Conservation (phyloP, 2,888 invertebrate species). For the Acheta domesticus region DNA sequence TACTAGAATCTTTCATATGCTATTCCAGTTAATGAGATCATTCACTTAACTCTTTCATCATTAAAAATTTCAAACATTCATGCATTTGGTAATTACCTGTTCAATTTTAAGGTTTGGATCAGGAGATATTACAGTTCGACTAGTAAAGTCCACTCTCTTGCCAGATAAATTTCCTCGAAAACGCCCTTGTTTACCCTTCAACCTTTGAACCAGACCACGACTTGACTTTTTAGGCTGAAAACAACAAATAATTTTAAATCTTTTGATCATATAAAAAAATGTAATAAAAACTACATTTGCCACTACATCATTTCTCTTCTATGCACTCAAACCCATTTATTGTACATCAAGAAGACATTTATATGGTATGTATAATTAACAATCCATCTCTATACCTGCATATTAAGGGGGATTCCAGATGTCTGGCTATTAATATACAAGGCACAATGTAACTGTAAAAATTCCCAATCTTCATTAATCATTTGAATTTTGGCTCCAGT, state of each 20-base stretch:
- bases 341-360: no score
- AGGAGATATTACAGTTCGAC: constrained; percentile 96
- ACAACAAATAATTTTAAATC: constrained; percentile 22
- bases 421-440: constrained; percentile 96
- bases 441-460: constrained; percentile 90
- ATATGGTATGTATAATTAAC: no score
- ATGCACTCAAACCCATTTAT: no score
- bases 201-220: constrained; percentile 84
- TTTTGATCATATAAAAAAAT: constrained; percentile 25
- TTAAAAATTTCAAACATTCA: background rate
- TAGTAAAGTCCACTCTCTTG: constrained; percentile 96
- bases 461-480: constrained; percentile 96
- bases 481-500: constrained; percentile 87
- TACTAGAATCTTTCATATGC: background rate
- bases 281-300: background rate
- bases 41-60: background rate
- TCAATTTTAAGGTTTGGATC: constrained; percentile 98
- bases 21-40: background rate
- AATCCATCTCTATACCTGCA: constrained; percentile 62
- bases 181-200: constrained; percentile 97
- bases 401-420: constrained; percentile 85
- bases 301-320: no score
- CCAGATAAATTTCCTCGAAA: constrained; percentile 97
- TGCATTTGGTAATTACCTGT: constrained; percentile 58
- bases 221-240: constrained; percentile 76